Evolutionary conservation across 2,797 vertebrate genomes (phyloP), one percentile per base, ranked within the genome.

Genomic region (Amblyopsis hoosieri): DNA sequence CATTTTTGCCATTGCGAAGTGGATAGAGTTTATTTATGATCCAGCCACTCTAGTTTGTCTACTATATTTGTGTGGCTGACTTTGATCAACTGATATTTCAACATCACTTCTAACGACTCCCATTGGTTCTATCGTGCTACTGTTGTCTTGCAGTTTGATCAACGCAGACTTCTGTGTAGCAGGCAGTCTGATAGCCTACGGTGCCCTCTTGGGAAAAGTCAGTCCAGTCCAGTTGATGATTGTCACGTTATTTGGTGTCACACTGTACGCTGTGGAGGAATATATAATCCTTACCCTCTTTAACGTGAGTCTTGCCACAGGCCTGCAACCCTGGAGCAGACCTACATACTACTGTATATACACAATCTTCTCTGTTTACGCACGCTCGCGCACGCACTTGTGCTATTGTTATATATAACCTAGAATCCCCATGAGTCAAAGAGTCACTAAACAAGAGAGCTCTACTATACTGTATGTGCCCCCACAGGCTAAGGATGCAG

Each of bases 151-250:
- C 83, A 99, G 98, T 86, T 72, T 99, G 82, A 99, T 99, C 85
- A 96, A 97, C 0, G 98, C 98, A 0, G 98, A 99, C 85, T 99
- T 99, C 92, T 98, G 96, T 14, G 94, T 91, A 75, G 98, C 93
- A 1, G 94, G 93, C 3, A 93, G 92, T 63, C 94, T 97, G 49
- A 96, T 99, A 1, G 95, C 98, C 62, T 99, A 93, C 0, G 98
- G 97, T 12, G 97, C 95, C 4, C 73, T 96, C 45, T 90, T 99
- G 81, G 98, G 98, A 3, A 99, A 97, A 89, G 92, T 94, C 58
- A 99, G 97, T 75, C 97, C 98, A 0, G 82, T 99, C 47, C 98
- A 99, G 85, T 80, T 97, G 63, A 65, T 99, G 84, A 52, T 99
- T 53, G 90, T 99, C 93, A 96, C 97, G 2, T 81, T 99, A 46